Percentiles rank a stretch among this genome's conserved stretches.
These are phyloP conservation scores for Bugula neritina DNA, from an alignment of 2,888 invertebrate species.

Conservation along the genomic window DNA sequence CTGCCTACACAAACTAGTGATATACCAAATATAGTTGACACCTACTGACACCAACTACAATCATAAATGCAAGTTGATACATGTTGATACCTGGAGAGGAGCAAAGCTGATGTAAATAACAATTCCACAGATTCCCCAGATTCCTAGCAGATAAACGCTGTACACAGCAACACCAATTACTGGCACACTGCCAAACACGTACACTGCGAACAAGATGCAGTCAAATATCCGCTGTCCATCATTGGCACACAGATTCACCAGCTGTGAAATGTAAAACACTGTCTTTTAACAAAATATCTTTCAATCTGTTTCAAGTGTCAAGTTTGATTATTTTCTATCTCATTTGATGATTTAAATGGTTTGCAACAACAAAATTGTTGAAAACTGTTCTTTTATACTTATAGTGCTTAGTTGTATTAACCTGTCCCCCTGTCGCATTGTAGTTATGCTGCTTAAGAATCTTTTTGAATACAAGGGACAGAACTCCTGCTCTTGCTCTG, in stretches of 20 bases:
- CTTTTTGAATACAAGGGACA: not conserved
- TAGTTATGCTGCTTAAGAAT: not conserved
- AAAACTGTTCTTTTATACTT: no score
- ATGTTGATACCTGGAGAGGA: not conserved
- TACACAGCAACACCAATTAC: not conserved
- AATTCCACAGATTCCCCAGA: not conserved
- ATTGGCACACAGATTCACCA: not conserved
- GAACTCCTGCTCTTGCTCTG: not conserved
- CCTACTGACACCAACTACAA: no score
- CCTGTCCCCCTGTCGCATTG: not conserved
- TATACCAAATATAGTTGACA: no score
- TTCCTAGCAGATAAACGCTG: not conserved
- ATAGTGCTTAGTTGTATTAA: no score
- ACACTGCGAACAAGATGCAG: not conserved
- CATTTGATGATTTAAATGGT: not conserved
- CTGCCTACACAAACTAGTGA: no score
- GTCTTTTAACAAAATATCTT: not conserved
- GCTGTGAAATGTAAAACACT: not conserved
- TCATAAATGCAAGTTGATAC: no score
- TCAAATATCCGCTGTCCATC: not conserved
- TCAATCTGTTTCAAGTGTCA: not conserved
- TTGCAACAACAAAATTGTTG: no score
- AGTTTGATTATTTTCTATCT: not conserved
- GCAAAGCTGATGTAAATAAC: not conserved
- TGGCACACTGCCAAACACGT: not conserved